Base-by-base conservation (phyloP, 2,113 vertebrate species). In the Bos taurus region DNA sequence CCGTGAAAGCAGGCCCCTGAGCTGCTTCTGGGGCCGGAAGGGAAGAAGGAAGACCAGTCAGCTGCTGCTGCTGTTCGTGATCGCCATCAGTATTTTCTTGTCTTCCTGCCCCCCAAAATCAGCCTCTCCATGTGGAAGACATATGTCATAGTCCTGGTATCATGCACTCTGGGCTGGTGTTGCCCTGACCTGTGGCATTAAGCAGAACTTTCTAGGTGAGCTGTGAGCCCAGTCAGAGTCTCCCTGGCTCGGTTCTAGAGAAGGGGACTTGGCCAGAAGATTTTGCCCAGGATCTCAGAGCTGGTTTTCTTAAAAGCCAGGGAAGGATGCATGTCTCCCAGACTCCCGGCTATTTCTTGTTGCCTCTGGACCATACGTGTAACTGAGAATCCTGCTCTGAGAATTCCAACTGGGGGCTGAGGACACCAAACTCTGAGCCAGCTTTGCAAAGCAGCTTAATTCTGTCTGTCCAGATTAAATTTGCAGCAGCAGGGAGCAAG, bases 151-250 rank as follows among this genome's bases (percentile, higher is more conserved):
- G 67, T 3, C 9, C 59, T 59, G 50, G 33, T 16, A 0, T 50
- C 40, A 2, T 0, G 16, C 36, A 2, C 56, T 50, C 46, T 25
- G 83, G 33, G 4, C 28, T 36, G 26, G 52, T 28, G 48, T 33
- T 54, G 14, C 50, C 30, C 30, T 50, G 52, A 62, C 40, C 28
- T 30, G 36, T n/a, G 54, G 6, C 4, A 1, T 8, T 56, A 28
- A 88, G 36, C 26, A n/a, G 23, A 17, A 17, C 77, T 23, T 57
- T 50, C 30, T 23, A 36, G 84, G 33, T 46, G 48, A 80, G 43
- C 43, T 43, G 0, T 43, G 3, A 36, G 25, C 57, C 21, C 15
- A 25, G 15, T 21, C 6, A 0, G 0, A 1, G 0, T 64, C 60
- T 89, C 40, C 30, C 88, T 28, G n/a, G 33, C n/a, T 21, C 9